Evolutionary conservation across 2,888 invertebrate genomes (phyloP), one percentile per base, ranked within the genome.

Genomic region (Euplexia lucipara): DNA sequence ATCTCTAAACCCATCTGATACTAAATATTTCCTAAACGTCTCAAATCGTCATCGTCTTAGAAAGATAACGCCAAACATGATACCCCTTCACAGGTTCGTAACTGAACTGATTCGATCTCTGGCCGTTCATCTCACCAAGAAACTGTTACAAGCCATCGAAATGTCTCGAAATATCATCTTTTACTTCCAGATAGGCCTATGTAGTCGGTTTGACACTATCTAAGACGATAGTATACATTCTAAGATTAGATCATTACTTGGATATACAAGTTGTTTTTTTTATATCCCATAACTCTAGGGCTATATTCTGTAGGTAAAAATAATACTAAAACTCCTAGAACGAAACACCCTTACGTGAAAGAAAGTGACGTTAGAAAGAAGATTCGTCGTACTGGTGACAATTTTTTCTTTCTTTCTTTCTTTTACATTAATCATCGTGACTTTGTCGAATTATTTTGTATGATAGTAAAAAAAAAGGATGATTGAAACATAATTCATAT

Each of bases 121-220:
- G 18, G 56, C 61, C 63, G 39, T 79, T 68, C 72, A 80, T 80
- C 75, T 75, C 59, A 59, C 58, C 75, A 75, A 72, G 75, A 75
- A 75, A 72, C 78, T 67, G 79, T 80, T 79, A 61, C 69, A 30
- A 60, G 45, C 51, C 48, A 75, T 60, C 52, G 54, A 67, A 65
- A 59, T 70, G 56, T 62, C 48, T 59, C 34, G 7, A 56, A 47
- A 57, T 80, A 70, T 67, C 72, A 68, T 78, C 61, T 71, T 66
- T 68, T 54, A 45, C 49, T 39, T 34, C 44, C 58, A 57, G 47
- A 53, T 44, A 54, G 52, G 45, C 49, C 45, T 47, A 65, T 63
- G 20, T 49, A 39, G 41, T 42, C 10, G 34, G 18, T 30, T 56
- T 42, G 52, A 49, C 45, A 18, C 39, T 67, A 75, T 71, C 72